Evolutionary conservation across 1,140 invertebrate species (phyloP).

Genomic region (Brachionus koreanus): DNA sequence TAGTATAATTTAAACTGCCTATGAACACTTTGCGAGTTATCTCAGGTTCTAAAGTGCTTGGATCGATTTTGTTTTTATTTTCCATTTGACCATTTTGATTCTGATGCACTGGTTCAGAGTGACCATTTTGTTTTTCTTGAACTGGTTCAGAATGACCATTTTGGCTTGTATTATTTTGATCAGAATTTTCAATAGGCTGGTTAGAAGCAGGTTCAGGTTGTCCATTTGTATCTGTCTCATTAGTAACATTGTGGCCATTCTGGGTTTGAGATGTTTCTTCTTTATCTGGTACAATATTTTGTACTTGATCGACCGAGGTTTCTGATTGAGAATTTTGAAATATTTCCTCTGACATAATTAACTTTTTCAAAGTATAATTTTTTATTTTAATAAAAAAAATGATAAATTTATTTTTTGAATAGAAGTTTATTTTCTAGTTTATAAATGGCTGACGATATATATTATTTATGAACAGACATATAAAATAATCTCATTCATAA

Average conservation of each 20-base stretch:
- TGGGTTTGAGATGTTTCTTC: background rate
- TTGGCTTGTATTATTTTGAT: background rate
- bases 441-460: constrained; percentile 12
- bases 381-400: background rate
- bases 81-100: background rate
- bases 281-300: background rate
- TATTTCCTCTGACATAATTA: background rate
- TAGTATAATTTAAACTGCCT: constrained; percentile 35
- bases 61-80: background rate
- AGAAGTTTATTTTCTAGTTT: background rate
- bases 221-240: background rate
- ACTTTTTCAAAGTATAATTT: background rate
- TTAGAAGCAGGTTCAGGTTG: background rate
- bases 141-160: background rate
- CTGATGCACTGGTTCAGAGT: background rate
- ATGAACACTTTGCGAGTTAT: constrained; percentile 34
- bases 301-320: background rate
- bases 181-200: background rate
- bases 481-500: background rate
- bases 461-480: background rate
- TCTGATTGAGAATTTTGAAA: background rate
- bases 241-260: background rate
- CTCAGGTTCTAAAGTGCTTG: constrained; percentile 5
- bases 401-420: background rate
- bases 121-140: background rate